These are phyloP conservation scores for Heliconius sara DNA, from an alignment of 2,888 invertebrate species.

Conservation along the genomic window DNA sequence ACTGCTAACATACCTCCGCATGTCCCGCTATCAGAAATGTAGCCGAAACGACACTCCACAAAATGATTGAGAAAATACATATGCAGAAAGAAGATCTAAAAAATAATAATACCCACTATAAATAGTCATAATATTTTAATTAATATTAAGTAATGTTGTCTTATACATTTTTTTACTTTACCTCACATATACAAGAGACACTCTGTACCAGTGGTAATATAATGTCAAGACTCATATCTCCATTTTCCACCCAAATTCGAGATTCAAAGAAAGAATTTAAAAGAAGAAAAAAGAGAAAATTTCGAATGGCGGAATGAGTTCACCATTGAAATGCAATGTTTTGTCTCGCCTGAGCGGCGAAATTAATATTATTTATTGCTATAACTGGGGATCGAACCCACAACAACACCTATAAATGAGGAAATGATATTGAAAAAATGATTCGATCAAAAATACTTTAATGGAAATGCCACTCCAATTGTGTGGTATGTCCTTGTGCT, in stretches of 20 bases:
- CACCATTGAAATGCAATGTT: too few relatives aligned
- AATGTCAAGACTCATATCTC: background rate
- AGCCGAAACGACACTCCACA: slow-evolving; percentile 85
- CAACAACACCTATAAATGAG: background rate
- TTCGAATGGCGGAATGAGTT: background rate
- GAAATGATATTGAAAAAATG: background rate
- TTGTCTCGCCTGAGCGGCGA: background rate
- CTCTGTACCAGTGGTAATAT: background rate
- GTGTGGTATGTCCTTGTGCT: background rate
- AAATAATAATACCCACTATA: slow-evolving; percentile 36
- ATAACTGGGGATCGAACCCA: background rate
- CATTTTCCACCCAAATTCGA: too few relatives aligned
- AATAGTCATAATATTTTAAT: background rate
- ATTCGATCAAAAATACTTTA: background rate
- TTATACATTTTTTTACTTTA: background rate
- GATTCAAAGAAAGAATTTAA: too few relatives aligned
- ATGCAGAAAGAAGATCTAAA: slow-evolving; percentile 82
- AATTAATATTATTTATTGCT: too few relatives aligned
- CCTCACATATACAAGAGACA: background rate
- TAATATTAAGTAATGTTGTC: background rate
- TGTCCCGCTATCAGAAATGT: slow-evolving; percentile 86
- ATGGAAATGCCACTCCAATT: background rate
- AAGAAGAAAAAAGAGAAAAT: too few relatives aligned
- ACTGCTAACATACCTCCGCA: slow-evolving; percentile 76
- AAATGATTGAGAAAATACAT: slow-evolving; percentile 82